Evolutionary conservation across 2,113 vertebrate genomes (phyloP).

Genomic region (Pelmatolapia mariae): DNA sequence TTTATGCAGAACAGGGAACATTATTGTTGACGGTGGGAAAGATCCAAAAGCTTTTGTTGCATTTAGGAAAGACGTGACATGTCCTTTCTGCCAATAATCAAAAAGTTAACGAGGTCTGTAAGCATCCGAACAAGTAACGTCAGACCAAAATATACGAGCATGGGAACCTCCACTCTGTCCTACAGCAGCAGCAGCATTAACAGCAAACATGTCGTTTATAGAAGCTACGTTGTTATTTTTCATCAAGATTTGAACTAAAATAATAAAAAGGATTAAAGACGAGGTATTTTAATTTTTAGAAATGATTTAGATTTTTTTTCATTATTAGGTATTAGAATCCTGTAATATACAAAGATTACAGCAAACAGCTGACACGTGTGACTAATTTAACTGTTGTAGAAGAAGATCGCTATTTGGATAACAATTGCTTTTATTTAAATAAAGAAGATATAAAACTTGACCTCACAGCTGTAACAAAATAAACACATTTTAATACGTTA

Average conservation of each 20-base stretch:
- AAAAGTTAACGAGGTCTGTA: neutral
- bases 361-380: neutral
- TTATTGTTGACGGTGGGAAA: neutral
- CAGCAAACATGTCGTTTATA: neutral
- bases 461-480: neutral
- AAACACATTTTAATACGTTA: neutral
- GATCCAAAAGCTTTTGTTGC: neutral
- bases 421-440: neutral
- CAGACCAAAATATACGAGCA: rapidly evolving
- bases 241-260: neutral
- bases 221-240: neutral
- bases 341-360: neutral
- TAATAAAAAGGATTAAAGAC: neutral
- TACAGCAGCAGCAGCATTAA: neutral
- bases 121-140: neutral
- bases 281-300: neutral
- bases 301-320: neutral
- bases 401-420: neutral
- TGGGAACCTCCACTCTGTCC: neutral
- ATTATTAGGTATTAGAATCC: rapidly evolving
- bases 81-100: neutral
- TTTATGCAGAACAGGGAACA: neutral
- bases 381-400: neutral
- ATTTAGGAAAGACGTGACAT: neutral
- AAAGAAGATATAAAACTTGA: neutral